Evolutionary conservation across 2,113 vertebrate species (phyloP), one percentile per base, ranked within the genome.

Genomic region (Rostratula benghalensis): DNA sequence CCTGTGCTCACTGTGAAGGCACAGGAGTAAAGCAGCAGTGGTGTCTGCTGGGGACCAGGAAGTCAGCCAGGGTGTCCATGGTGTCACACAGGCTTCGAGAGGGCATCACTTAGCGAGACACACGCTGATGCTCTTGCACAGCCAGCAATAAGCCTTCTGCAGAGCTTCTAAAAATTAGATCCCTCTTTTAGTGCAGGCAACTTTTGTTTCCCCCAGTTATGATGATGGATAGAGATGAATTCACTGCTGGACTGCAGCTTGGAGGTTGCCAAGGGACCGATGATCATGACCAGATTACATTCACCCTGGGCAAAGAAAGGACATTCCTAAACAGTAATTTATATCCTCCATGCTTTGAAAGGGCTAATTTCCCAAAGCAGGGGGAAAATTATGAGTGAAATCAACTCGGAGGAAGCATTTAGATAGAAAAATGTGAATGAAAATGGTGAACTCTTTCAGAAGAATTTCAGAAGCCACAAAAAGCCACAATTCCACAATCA

Each of bases 381-480:
- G 50, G 92, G 80, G 89, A 87, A 95, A 97, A 97, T 96, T 94
- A 93, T 95, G 93, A 95, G 89, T 89, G 74, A 96, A 97, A 95
- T 96, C 77, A 94, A 43, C 65, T 93, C 19, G 6, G 89, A 96
- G 92, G 95, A 97, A 95, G 84, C 86, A 87, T 89, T 95, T 96
- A 95, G 95, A 93, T 90, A 96, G 92, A 97, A 96, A 96, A 96
- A 96, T 96, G 90, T 96, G 95, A 97, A 96, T 97, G 95, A 96
- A 96, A 97, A 94, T 96, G 78, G 86, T 92, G 73, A 95, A 90
- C 61, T 93, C 86, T 93, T 95, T 95, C 80, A 96, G 96, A 96
- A 95, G 95, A 89, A 79, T 97, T 94, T 95, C 83, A 96, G 94
- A 93, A 94, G 89, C 95, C 92, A 78, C 95, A 93, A 91, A 95